Evolutionary conservation across 1,140 invertebrate species (phyloP).

Genomic region (Cataglyphis hispanica): DNA sequence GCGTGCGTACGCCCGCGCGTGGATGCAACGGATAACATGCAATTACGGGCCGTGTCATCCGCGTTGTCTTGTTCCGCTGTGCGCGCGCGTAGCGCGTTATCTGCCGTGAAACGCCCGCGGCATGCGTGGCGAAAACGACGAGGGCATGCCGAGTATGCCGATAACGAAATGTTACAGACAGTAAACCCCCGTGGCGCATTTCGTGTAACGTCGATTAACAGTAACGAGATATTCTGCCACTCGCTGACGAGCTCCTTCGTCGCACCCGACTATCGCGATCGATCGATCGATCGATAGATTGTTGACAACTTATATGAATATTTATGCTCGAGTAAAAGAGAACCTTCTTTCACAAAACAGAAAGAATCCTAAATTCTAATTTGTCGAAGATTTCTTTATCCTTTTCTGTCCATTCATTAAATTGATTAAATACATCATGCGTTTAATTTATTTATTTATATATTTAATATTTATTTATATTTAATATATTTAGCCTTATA

Average conservation of each 20-base stretch:
- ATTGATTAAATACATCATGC: no score
- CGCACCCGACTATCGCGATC: neutral
- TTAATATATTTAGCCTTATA: no score
- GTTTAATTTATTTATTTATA: neutral
- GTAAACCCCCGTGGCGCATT: neutral
- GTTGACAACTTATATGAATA: neutral
- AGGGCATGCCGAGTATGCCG: slow-evolving; percentile 74
- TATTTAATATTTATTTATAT: no score
- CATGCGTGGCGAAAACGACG: slow-evolving; percentile 78
- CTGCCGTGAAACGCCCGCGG: slow-evolving; percentile 80
- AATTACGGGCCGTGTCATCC: slow-evolving; percentile 85
- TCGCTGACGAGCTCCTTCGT: slow-evolving; percentile 1
- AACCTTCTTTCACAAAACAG: neutral
- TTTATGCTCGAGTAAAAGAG: neutral
- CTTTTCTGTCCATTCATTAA: neutral
- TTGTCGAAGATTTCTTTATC: neutral
- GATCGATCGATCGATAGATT: neutral
- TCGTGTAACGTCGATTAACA: neutral
- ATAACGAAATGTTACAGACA: slow-evolving; percentile 76
- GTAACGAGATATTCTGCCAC: neutral
- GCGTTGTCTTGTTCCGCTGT: slow-evolving; percentile 84
- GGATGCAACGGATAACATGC: slow-evolving; percentile 83
- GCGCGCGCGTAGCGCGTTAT: slow-evolving; percentile 78
- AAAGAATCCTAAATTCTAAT: neutral
- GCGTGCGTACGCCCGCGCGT: slow-evolving; percentile 42